Evolutionary conservation across 2,888 invertebrate genomes (phyloP).

Genomic region (Cactoblastis cactorum): DNA sequence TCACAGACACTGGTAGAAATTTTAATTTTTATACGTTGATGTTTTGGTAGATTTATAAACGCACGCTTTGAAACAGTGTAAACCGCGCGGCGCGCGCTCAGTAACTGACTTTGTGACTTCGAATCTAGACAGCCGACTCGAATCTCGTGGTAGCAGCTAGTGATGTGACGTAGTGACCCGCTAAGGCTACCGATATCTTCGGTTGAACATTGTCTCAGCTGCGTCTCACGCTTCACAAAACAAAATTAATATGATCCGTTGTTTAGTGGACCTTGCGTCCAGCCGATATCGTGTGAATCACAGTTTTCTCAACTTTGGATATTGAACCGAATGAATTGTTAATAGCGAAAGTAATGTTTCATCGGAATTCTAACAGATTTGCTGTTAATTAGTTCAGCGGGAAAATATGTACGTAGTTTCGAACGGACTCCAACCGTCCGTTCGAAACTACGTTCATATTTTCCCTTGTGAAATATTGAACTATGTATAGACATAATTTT

Average conservation of each 20-base stretch:
- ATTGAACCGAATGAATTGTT: not conserved
- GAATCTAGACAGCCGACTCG: no score
- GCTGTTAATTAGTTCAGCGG: no score
- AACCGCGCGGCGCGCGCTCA: slow-evolving; percentile 46
- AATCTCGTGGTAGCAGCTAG: slow-evolving; percentile 14
- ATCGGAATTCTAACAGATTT: no score
- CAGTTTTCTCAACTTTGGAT: not conserved
- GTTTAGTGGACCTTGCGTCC: not conserved
- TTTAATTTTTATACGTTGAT: not conserved
- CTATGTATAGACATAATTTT: no score
- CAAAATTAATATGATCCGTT: slow-evolving; percentile 13
- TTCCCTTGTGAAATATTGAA: no score
- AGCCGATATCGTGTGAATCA: not conserved
- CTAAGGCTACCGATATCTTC: slow-evolving; percentile 6
- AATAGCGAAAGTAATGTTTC: not conserved
- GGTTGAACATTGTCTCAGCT: not conserved
- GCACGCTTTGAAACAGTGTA: slow-evolving; percentile 34
- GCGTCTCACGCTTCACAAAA: slow-evolving; percentile 13
- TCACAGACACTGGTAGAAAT: slow-evolving; percentile 45
- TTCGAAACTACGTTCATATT: no score
- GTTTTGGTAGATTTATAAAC: slow-evolving; percentile 14
- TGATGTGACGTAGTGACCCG: slow-evolving; percentile 14
- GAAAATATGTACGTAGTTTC: no score
- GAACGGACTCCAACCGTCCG: no score
- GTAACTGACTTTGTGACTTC: slow-evolving; percentile 57